Evolutionary conservation across 2,113 vertebrate species (phyloP), one percentile per base, ranked within the genome.

Genomic region (Phyllopteryx taeniolatus): DNA sequence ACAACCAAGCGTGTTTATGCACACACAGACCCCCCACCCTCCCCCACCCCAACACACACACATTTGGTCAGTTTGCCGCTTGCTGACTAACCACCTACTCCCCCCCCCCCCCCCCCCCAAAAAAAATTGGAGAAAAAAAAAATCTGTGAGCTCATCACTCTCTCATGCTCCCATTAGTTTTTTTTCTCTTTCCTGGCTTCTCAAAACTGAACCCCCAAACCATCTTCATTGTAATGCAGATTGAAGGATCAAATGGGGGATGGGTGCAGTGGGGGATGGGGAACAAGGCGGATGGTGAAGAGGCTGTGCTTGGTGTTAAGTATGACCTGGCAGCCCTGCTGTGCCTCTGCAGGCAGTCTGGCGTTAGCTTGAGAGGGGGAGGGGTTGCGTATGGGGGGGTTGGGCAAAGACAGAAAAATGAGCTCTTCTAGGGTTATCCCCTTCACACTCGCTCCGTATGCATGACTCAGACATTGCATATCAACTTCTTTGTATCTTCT

Each of bases 141-240:
- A 33, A 43, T 79, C 73, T 80, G 70, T 86, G 80, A 83, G 73
- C 66, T 83, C 79, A 83, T 85, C 83, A 83, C 81, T 83, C 85
- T 88, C 72, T 60, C 81, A 70, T 19, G 68, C 75, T 67, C 69
- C 54, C 19, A 0, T 57, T 68, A 53, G n/a, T 64, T 70, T 79
- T 64, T 67, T 68, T 15, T 53, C 53, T 59, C 42, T 74, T 12
- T 31, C 33, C 67, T 7, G 17, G n/a, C 76, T 83, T 72, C 75
- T 79, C 22, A 42, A 75, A 35, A 47, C 61, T n/a, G 53, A 14
- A 61, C 70, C 68, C 35, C 72, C 73, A 69, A 62, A 33, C 70
- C 61, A 68, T 80, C 76, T 81, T 86, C 31, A 90, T 90, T 91
- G 86, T 91, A 56, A 91, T 91, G 87, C 80, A 90, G 84, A 91